Conservation (phyloP, 2,888 invertebrate genomes). For the Sarcophaga caerulescens region DNA sequence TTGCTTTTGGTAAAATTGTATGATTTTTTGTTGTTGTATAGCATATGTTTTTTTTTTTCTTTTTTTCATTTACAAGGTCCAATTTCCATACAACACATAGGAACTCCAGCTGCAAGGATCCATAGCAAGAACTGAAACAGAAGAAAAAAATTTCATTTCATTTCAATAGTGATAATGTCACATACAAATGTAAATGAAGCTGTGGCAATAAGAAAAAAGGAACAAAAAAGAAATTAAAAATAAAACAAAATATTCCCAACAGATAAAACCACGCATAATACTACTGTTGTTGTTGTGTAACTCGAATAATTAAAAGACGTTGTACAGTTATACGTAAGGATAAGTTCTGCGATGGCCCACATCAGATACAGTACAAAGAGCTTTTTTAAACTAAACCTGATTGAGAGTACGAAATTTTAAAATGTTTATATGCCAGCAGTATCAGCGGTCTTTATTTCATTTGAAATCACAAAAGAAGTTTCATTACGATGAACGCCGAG, state of each 20-base stretch:
- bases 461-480: no score
- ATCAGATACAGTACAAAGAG: no score
- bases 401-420: no score
- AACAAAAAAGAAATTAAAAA: background rate
- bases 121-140: background rate
- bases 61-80: slow-evolving; percentile 18
- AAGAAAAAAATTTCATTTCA: background rate
- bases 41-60: background rate
- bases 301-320: no score
- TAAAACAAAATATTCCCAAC: background rate
- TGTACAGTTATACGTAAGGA: no score
- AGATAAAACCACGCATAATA: background rate
- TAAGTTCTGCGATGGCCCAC: no score
- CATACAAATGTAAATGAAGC: slow-evolving; percentile 28
- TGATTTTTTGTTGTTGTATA: background rate
- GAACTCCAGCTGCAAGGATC: background rate
- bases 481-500: no score
- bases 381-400: no score
- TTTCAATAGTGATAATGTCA: slow-evolving; percentile 50
- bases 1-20: background rate
- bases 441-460: no score
- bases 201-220: slow-evolving; percentile 4
- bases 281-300: no score
- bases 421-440: no score
- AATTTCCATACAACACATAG: background rate